These are phyloP conservation scores for Epiblema foenella DNA, from an alignment of 2,888 invertebrate genomes.

Conservation along the genomic window DNA sequence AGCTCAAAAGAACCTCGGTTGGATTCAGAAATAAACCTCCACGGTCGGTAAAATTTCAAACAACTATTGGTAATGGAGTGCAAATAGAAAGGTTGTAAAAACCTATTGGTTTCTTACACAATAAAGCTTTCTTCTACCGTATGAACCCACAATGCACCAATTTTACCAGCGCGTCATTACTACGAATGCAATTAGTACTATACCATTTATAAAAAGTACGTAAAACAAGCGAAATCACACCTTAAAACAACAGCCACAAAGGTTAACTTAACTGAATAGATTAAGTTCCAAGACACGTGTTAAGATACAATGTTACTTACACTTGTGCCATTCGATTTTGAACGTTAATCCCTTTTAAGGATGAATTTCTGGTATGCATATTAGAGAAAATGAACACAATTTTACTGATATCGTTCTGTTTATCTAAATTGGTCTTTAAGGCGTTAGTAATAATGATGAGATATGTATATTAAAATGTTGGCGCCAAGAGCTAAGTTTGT, in stretches of 20 bases:
- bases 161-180: constrained; percentile 62
- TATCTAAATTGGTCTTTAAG: constrained; percentile 6
- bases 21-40: background rate
- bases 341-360: background rate
- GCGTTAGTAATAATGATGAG: background rate
- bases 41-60: constrained; percentile 14
- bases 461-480: constrained; percentile 6
- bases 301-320: constrained; percentile 43
- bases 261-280: constrained; percentile 39
- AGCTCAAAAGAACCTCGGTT: background rate
- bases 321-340: constrained; percentile 4
- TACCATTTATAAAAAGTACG: constrained; percentile 19
- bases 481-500: constrained; percentile 42
- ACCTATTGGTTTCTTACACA: constrained; percentile 5
- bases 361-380: background rate
- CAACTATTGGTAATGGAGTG: background rate
- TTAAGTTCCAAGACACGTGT: constrained; percentile 46
- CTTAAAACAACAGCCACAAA: constrained; percentile 22
- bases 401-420: background rate
- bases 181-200: constrained; percentile 59
- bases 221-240: constrained; percentile 41
- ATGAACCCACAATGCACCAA: constrained; percentile 62
- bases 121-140: constrained; percentile 21
- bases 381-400: background rate
- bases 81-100: background rate